Evolutionary conservation across 2,113 vertebrate species (phyloP), one percentile per base, ranked within the genome.

Genomic region (Lepus europaeus): DNA sequence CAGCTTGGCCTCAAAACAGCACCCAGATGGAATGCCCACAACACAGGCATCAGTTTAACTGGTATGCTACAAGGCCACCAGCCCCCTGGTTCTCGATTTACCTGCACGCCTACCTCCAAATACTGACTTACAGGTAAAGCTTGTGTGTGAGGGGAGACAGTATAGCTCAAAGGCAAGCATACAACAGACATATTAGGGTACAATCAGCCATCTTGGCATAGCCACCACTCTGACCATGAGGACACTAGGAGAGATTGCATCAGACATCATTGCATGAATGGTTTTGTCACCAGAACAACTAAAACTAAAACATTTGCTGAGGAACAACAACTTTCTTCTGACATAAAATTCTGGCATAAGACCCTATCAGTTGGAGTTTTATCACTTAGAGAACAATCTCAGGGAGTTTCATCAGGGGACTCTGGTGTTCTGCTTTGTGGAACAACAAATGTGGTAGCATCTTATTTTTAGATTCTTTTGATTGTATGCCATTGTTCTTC

Each of bases 401-500:
- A 33, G 45, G 77, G 63, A 74, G 19, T 95, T 95, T 89, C 72
- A 92, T 73, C 85, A 11, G 2, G 85, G 63, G 31, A 94, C 79
- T 97, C 80, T 93, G 49, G 59, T 63, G 59, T 93, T 91, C 53
- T 61, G 36, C 56, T 93, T 93, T 76, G 51, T n/a, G 36, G 51
- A 92, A 79, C n/a, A 95, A 92, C 80, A 93, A 85, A 85, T 88
- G 63, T 13, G 73, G 64, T 80, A 2, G 19, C 85, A 87, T 90
- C 73, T 93, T 96, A 95, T 90, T 96, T 96, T 96, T 94, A 94
- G 90, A 87, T 64, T 73, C 45, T 59, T 91, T 96, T 93, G 74
- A 89, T 94, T 92, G 69, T 78, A 73, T 25, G 45, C 95, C 33
- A 93, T 95, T 96, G 88, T 96, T 95, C 90, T 74, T 88, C 93